Evolutionary conservation across 2,888 invertebrate species (phyloP).

Genomic region (Cryptocheilus praepositus): DNA sequence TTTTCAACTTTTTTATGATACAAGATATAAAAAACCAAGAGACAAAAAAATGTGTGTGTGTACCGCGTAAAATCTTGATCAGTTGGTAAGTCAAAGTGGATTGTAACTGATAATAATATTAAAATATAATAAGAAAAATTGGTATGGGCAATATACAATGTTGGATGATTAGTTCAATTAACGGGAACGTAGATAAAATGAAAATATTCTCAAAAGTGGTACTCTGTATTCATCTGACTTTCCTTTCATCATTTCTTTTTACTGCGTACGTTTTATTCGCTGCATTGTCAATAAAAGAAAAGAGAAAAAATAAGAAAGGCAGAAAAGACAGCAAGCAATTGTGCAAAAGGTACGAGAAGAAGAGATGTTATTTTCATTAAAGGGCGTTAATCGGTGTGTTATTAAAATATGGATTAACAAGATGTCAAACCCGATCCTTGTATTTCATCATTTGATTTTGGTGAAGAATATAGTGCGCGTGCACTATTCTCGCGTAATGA

Average conservation of each 20-base stretch:
- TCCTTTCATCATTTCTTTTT: no score
- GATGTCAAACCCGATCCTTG: conserved; percentile 7
- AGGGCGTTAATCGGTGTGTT: conserved; percentile 38
- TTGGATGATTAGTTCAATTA: conserved; percentile 38
- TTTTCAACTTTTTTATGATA: conserved; percentile 30
- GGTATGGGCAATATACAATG: conserved; percentile 14
- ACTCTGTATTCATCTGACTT: no score
- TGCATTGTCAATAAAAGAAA: no score
- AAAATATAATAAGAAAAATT: conserved; percentile 36
- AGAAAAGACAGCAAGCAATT: no score
- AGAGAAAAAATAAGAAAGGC: no score
- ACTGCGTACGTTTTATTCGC: no score
- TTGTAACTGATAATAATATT: conserved; percentile 42
- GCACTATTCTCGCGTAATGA: conserved; percentile 30
- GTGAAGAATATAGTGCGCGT: conserved; percentile 33
- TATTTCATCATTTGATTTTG: conserved; percentile 32
- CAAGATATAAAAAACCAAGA: conserved; percentile 30
- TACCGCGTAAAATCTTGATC: conserved; percentile 36
- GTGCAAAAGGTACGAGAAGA: neutral
- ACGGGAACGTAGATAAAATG: conserved; percentile 10
- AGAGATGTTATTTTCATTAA: neutral
- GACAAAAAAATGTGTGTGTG: conserved; percentile 34
- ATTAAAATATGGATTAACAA: conserved; percentile 20
- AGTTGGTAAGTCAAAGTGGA: conserved; percentile 37
- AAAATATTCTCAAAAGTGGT: conserved; percentile 1